Base-by-base conservation (phyloP, 2,113 vertebrate species). In the Thomomys bottae region DNA sequence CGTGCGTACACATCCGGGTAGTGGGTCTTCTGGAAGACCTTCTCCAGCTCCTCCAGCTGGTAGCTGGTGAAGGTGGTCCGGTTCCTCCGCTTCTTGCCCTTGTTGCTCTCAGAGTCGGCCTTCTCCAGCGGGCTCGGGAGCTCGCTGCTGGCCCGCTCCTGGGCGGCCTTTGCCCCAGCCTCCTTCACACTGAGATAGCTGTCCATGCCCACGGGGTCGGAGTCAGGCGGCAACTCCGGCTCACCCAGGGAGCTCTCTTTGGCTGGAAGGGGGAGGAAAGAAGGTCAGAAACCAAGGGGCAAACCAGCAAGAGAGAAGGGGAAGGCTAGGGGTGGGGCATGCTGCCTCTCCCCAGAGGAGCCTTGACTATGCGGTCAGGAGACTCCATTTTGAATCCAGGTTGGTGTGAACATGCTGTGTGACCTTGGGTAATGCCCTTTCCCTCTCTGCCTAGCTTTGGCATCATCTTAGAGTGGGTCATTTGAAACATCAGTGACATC, bases 11-110 rank as follows among this genome's bases (percentile, higher is more conserved):
- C 99, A 0, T 99, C 99, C 0, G 99, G 99, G 95, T 99, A 99
- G 97, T 99, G 99, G 8, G 99, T 99, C 98, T 99, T 99, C 98
- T 99, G 99, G 97, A 99, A 99, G 96, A 99, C 99, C 92, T 99
- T 99, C 97, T 99, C 99, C 97, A 99, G 98, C 97, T 99, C 99
- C 93, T 99, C 99, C 96, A 99, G 97, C 96, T 99, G 99, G 97
- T 99, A 99, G 93, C 99, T 99, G 0, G 99, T 99, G 97, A 99
- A 99, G 95, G 99, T 99, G n/a, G 99, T 99, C 76, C 99, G 98
- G 97, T 99, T 99, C 91, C 99, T 98, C 30, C 99, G 96, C 96
- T 99, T 99, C 92, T 99, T 99, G 96, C 99, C 99, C 95, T 99
- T 99, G 98, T 99, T 99, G 97, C 98, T 99, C 95, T 99, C 99